Evolutionary conservation across 1,140 invertebrate species (phyloP), one percentile per base, ranked within the genome.

Genomic region (Caenorhabditis brenneri): DNA sequence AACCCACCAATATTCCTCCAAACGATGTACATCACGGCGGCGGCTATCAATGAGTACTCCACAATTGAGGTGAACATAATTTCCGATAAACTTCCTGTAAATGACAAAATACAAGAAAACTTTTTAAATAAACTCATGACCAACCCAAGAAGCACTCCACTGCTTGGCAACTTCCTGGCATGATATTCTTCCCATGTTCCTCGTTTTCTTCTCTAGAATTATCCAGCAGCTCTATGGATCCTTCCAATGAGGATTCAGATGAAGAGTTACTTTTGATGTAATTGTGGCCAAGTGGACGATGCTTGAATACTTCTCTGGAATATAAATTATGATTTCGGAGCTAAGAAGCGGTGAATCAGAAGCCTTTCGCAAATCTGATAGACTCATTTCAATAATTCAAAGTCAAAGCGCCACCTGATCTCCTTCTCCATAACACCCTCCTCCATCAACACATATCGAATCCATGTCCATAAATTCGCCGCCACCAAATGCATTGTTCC

Each of bases 381-480:
- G n/a, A n/a, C n/a, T n/a, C n/a, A n/a, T n/a, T n/a, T n/a, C n/a
- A n/a, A n/a, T n/a, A 42, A 12, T 48, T 16, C 49, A 48, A 49
- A 31, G 19, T 51, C 29, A 1, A 81, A 39, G 7, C 60, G 95
- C 96, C 97, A 82, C 53, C 86, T 82, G n/a, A 90, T 91, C 86
- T 90, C 89, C 24, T 86, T 85, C 24, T 88, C 88, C 89, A 90
- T 90, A 46, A 88, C 86, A n/a, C 84, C 79, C 84, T 95, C 96
- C 91, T 98, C 96, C 80, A 96, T 93, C 0, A 97, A 95, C 83
- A 97, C 92, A 0, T 96, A 97, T 42, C 96, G 93, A 88, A 98
- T 96, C 96, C 97, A 98, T 1, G 98, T 96, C 91, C 96, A 98
- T 16, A 99, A 93, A 91, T 99, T 99, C 33, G 97, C 98, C 2